Evolutionary conservation across 1,140 invertebrate species (phyloP).

Genomic region (Pissodes strobi): DNA sequence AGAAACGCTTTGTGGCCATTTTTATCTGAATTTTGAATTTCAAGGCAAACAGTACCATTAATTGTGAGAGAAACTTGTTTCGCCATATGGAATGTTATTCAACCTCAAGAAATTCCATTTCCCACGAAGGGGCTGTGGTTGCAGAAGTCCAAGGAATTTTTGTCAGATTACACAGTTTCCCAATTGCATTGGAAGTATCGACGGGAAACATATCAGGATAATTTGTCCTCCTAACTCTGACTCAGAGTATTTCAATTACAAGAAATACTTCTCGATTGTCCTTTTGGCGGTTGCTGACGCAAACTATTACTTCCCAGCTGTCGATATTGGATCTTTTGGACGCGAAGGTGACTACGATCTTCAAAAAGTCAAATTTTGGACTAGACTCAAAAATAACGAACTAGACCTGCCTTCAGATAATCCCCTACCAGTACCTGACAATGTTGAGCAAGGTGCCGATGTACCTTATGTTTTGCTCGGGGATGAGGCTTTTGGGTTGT

Average conservation of each 20-base stretch:
- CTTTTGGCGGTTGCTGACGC: constrained; percentile 54
- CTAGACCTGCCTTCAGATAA: background rate
- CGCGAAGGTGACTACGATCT: too few relatives aligned
- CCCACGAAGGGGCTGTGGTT: too few relatives aligned
- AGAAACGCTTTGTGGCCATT: too few relatives aligned
- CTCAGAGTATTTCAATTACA: constrained; percentile 45
- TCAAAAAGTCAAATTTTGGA: too few relatives aligned
- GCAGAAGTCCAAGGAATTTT: too few relatives aligned
- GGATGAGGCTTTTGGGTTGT: constrained; percentile 6
- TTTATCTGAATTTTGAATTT: too few relatives aligned
- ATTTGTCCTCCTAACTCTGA: background rate
- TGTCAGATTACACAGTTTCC: constrained; percentile 5
- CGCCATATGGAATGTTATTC: too few relatives aligned
- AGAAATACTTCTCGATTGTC: constrained; percentile 52
- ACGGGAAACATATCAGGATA: constrained; percentile 22
- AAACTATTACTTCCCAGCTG: constrained; percentile 52
- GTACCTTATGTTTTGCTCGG: background rate
- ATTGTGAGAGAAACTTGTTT: too few relatives aligned
- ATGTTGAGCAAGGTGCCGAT: background rate
- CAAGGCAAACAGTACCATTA: too few relatives aligned
- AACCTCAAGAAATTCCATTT: too few relatives aligned
- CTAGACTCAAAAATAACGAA: background rate
- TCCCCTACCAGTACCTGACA: background rate
- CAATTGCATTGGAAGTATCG: constrained; percentile 20
- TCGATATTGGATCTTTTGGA: constrained; percentile 56